A percentile compares a stretch with the other conserved stretches of the same genome.
These are phyloP conservation scores for Apocheima hispidaria DNA, from an alignment of 2,888 invertebrate species.

Conservation along the genomic window DNA sequence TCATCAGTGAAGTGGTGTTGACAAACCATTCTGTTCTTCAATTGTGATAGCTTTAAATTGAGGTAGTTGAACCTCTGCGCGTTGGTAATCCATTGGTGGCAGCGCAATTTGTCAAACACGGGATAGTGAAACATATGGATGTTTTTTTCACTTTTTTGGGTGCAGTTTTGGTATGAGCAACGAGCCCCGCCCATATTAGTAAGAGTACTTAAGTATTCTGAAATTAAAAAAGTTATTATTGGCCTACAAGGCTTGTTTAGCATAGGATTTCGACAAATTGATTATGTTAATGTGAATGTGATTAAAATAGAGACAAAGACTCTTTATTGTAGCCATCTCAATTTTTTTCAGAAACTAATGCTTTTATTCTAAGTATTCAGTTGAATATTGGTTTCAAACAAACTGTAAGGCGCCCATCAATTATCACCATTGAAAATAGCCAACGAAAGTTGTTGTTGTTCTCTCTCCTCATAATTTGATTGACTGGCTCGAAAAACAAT, in stretches of 20 bases:
- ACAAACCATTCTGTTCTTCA: slow-evolving; percentile 87
- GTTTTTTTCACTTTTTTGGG: slow-evolving; percentile 78
- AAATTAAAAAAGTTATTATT: not conserved
- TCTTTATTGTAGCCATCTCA: no score
- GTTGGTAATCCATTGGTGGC: slow-evolving; percentile 86
- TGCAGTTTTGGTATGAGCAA: slow-evolving; percentile 86
- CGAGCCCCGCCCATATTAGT: slow-evolving; percentile 86
- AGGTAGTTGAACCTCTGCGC: slow-evolving; percentile 82
- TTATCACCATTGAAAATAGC: no score
- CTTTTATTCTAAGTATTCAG: no score
- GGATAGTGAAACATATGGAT: slow-evolving; percentile 88
- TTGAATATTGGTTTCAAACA: no score
- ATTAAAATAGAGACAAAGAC: no score
- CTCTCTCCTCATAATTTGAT: no score
- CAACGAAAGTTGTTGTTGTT: no score
- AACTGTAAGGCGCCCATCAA: no score
- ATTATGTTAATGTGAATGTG: no score
- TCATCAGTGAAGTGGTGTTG: slow-evolving; percentile 86
- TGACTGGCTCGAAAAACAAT: no score
- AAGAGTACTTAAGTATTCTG: slow-evolving; percentile 10
- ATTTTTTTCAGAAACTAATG: no score
- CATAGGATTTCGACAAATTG: not conserved
- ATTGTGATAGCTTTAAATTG: slow-evolving; percentile 84
- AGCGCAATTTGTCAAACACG: slow-evolving; percentile 85
- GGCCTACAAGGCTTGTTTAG: not conserved